Conservation (phyloP, 2,797 vertebrate genomes). For the Denticeps clupeoides region DNA sequence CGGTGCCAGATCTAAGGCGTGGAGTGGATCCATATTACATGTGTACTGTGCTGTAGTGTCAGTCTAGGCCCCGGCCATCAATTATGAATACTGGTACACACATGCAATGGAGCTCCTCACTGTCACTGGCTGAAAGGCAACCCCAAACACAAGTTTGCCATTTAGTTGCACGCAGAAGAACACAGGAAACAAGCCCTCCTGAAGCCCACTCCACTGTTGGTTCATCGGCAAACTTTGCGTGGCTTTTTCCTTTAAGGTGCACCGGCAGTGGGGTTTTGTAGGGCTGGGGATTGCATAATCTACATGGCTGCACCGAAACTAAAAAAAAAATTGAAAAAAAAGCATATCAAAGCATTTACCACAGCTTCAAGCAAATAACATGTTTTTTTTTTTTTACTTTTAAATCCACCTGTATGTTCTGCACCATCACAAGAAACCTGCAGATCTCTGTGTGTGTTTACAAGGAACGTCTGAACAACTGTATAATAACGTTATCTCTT, state of each 20-base stretch:
- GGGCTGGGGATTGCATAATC: background rate
- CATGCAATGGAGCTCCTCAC: slow-evolving; percentile 58
- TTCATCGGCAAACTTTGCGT: slow-evolving; percentile 38
- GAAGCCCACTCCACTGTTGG: too few relatives aligned
- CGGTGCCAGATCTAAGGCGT: slow-evolving; percentile 58
- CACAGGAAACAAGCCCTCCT: slow-evolving; percentile 37
- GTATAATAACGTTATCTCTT: slow-evolving; percentile 24
- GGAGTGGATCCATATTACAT: slow-evolving; percentile 78
- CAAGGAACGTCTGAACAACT: slow-evolving; percentile 12
- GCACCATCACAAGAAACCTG: slow-evolving; percentile 9
- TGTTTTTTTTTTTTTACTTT: background rate
- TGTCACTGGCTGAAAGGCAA: slow-evolving; percentile 69
- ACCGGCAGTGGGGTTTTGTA: background rate
- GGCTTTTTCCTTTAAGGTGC: background rate
- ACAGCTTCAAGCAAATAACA: background rate
- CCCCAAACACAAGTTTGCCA: slow-evolving; percentile 70
- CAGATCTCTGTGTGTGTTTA: background rate
- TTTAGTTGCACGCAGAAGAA: slow-evolving; percentile 54
- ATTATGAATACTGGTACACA: slow-evolving; percentile 93
- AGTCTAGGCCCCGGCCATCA: slow-evolving; percentile 79
- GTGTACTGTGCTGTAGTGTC: slow-evolving; percentile 67
- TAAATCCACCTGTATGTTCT: slow-evolving; percentile 11
- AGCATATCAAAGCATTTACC: too few relatives aligned
- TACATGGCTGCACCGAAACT: background rate
- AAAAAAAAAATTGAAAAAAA: slow-evolving; percentile 2